Base-by-base conservation (phyloP, 1,140 invertebrate species). In the Ooceraea biroi region DNA sequence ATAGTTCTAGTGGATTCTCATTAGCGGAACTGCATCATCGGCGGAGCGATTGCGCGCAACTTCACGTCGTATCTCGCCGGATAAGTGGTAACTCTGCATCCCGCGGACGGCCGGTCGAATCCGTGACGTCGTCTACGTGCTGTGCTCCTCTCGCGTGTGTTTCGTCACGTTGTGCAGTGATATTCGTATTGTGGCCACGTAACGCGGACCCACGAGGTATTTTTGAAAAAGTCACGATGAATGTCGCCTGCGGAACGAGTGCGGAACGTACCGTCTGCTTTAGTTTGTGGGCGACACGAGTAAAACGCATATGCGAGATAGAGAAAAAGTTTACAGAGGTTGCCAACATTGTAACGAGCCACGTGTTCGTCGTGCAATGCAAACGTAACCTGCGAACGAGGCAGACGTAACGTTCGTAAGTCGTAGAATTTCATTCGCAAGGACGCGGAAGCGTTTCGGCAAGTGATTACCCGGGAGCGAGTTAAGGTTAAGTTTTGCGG, bases 401-500 rank as follows among this genome's bases (percentile, higher is more conserved):
- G 22, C 4, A 19, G 27, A 77, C 27, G n/a, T 48, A 0, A 14
- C 19, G 55, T 58, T 25, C 30, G 55, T 61, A 55, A 73, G 36
- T 50, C 52, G 19, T 41, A 22, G 19, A 48, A n/a, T 50, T 71
- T 46, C n/a, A 27, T 69, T 52, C 19, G 19, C 68, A 41, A 19
- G 1, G 10, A 25, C 8, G 41, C 22, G 0, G 41, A 22, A 14
- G 2, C 36, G 19, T 17, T 25, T 52, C 76, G 30, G 5, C 36
- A 41, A 44, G 36, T 10, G 22, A 3, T 48, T 17, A 25, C 27
- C 41, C 7, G 74, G 60, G 10, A 17, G 3, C 1, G 50, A 82
- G 83, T 80, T 86, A 65, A 89, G 88, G 88, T 89, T 89, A 89
- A 72, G 80, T 80, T 84, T 63, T 66, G 1, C 50, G 30, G 36